phyloP scores from a whole-genome alignment of 1,140 invertebrate genomes.

The Centruroides sculpturatus region DNA sequence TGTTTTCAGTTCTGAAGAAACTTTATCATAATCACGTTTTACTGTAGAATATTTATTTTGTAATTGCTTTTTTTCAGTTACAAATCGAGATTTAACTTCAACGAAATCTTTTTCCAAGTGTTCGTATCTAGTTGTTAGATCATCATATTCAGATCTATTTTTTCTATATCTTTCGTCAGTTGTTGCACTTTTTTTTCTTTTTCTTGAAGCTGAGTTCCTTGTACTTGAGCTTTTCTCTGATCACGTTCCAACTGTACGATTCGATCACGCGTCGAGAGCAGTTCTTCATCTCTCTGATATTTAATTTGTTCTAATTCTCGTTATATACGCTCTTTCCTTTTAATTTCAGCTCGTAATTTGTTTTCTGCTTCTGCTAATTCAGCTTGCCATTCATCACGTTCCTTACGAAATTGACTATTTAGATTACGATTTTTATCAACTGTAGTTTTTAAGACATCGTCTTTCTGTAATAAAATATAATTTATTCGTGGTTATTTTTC shows the following conservation, averaged over 20 bases:
- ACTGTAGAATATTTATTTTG: constrained; percentile 11
- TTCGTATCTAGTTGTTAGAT: constrained; percentile 63
- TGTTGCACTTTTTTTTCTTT: constrained; percentile 6
- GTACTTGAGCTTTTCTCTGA: constrained; percentile 20
- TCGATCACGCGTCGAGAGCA: constrained; percentile 40
- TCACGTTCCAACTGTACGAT: constrained; percentile 25
- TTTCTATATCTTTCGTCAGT: constrained; percentile 8
- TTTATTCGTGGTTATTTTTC: too few relatives aligned
- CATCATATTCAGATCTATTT: constrained; percentile 48
- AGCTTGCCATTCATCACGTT: constrained; percentile 39
- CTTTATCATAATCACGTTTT: constrained; percentile 41
- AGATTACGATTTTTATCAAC: constrained; percentile 38
- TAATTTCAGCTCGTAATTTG: constrained; percentile 46
- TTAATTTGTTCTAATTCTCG: constrained; percentile 41
- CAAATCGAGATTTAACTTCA: constrained; percentile 55
- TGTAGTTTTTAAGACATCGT: constrained; percentile 38
- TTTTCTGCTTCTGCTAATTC: constrained; percentile 45
- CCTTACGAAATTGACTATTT: constrained; percentile 37
- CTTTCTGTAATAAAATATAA: constrained; percentile 24
- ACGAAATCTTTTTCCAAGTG: constrained; percentile 67
- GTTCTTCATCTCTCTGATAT: constrained; percentile 48
- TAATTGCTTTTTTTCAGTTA: constrained; percentile 53
- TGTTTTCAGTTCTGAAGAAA: constrained; percentile 48
- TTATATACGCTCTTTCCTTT: constrained; percentile 44
- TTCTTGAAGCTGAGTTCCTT: constrained; percentile 12